Evolutionary conservation across 2,113 vertebrate species (phyloP).

Genomic region (Neoarius graeffei): DNA sequence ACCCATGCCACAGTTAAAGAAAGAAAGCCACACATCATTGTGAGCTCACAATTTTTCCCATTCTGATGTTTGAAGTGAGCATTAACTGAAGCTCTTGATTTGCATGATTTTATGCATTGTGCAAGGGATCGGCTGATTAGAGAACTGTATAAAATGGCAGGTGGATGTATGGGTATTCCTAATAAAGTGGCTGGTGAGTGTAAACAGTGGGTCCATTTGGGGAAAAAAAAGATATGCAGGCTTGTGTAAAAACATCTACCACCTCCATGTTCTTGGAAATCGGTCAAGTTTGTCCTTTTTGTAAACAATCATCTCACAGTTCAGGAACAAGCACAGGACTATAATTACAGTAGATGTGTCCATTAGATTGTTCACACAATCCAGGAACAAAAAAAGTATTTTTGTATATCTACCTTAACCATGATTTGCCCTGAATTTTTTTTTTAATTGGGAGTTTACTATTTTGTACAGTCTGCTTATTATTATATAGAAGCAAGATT

Average conservation of each 20-base stretch:
- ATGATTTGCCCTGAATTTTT: neutral
- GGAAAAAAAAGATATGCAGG: neutral
- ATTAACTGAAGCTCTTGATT: too few relatives aligned
- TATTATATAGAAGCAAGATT: neutral
- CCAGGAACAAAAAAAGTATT: neutral
- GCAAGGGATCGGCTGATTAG: too few relatives aligned
- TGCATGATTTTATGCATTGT: too few relatives aligned
- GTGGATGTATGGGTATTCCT: too few relatives aligned
- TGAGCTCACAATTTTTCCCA: too few relatives aligned
- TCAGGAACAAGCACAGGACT: neutral
- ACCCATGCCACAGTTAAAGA: too few relatives aligned
- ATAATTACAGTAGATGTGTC: neutral
- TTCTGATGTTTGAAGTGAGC: too few relatives aligned
- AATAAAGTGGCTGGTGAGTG: too few relatives aligned
- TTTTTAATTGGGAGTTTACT: neutral
- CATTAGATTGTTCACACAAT: neutral
- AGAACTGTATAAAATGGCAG: too few relatives aligned
- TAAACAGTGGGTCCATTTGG: neutral
- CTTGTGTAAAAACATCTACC: constrained; percentile 13
- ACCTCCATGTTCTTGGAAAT: neutral
- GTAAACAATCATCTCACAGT: constrained; percentile 22
- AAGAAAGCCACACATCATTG: too few relatives aligned
- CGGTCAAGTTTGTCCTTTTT: neutral
- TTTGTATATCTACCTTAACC: neutral
- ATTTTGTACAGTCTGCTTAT: neutral